A percentile compares a stretch with the other conserved stretches of the same genome.
Evolutionary conservation across 2,797 vertebrate genomes (phyloP).

Genomic region (Myotis vivesi): DNA sequence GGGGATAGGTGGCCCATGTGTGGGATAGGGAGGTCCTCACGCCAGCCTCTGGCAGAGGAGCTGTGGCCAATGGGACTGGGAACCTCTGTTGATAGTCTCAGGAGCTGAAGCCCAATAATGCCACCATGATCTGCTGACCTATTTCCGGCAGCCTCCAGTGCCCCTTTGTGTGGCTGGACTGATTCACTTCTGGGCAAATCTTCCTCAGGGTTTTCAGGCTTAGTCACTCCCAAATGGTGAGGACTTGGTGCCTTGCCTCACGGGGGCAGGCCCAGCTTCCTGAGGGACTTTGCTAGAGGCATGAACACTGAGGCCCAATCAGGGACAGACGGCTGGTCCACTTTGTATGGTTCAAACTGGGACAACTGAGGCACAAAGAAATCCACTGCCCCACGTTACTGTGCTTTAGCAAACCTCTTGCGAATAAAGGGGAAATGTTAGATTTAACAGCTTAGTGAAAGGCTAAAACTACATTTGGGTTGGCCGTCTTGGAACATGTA

Average conservation of each 20-base stretch:
- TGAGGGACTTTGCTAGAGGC: neutral
- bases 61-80: neutral
- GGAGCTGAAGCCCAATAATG: neutral
- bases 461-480: neutral
- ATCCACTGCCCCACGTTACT: neutral
- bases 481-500: neutral
- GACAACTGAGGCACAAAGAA: neutral
- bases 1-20: neutral
- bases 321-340: neutral
- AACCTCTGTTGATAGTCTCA: neutral
- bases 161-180: neutral
- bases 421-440: neutral
- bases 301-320: neutral
- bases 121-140: neutral
- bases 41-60: neutral
- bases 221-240: conserved; percentile 24
- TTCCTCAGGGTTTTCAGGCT: conserved; percentile 49
- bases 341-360: neutral
- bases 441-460: neutral
- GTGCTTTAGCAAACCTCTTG: neutral
- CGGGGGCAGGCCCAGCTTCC: neutral
- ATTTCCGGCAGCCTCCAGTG: neutral
- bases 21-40: neutral
- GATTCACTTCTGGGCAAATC: neutral
- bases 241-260: neutral